These are phyloP conservation scores for Spheniscus humboldti DNA, from an alignment of 2,797 vertebrate species.

Conservation along the genomic window DNA sequence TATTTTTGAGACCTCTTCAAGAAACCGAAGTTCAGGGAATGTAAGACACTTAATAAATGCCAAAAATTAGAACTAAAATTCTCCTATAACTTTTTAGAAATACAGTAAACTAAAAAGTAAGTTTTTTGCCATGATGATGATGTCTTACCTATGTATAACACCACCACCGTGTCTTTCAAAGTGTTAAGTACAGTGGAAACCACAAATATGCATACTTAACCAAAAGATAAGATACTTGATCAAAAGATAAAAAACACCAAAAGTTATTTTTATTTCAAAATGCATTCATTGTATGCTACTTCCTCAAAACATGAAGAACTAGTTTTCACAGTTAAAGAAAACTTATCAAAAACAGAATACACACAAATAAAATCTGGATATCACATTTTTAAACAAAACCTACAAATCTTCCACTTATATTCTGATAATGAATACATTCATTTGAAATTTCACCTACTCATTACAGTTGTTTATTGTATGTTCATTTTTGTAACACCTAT, in stretches of 20 bases:
- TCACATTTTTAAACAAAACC: slow-evolving; percentile 16
- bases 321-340: neutral
- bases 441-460: neutral
- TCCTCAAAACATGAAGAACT: neutral
- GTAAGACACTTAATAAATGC: neutral
- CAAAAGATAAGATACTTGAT: neutral
- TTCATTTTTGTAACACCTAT: slow-evolving; percentile 2
- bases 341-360: neutral
- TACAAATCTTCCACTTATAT: neutral
- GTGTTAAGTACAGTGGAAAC: neutral
- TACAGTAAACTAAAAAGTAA: neutral
- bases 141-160: neutral
- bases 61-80: neutral
- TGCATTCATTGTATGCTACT: neutral
- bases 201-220: neutral
- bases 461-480: slow-evolving; percentile 21
- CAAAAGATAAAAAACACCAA: neutral
- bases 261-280: neutral
- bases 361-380: neutral
- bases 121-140: neutral
- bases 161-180: neutral
- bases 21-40: neutral
- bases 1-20: neutral
- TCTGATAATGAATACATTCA: neutral
- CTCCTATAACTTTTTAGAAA: neutral